These are phyloP conservation scores for Intellagama lesueurii DNA, from an alignment of 2,797 vertebrate species.

Conservation along the genomic window DNA sequence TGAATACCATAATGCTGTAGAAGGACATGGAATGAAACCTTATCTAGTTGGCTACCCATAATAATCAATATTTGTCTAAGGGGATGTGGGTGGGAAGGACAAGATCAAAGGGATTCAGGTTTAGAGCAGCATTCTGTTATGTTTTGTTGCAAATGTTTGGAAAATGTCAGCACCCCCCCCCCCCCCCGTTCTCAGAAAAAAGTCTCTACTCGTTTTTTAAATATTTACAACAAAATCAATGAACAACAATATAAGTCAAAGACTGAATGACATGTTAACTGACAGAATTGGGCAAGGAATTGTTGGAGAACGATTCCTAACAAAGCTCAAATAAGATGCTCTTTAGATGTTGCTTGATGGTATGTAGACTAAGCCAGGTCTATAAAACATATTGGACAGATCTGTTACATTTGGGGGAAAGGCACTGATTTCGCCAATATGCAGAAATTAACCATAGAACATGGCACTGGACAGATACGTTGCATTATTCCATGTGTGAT, in stretches of 20 bases:
- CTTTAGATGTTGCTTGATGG: background rate
- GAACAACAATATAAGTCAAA: background rate
- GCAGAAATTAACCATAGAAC: background rate
- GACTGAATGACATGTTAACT: background rate
- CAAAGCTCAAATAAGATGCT: background rate
- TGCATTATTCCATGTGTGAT: background rate
- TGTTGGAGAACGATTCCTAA: background rate
- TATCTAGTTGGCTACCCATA: conserved; percentile 9
- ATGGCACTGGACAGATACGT: background rate
- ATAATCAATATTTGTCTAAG: background rate
- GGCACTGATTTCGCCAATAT: background rate
- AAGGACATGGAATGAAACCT: background rate
- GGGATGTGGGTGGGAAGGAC: background rate
- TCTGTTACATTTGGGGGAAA: background rate
- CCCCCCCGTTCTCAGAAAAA: background rate
- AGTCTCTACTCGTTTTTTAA: background rate
- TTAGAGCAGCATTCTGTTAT: background rate
- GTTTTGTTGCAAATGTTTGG: background rate
- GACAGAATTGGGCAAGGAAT: background rate
- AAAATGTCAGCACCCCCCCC: background rate
- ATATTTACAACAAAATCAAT: background rate
- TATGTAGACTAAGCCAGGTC: background rate
- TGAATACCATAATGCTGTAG: conserved; percentile 24
- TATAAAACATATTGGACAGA: background rate
- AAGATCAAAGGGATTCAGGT: background rate